These are phyloP conservation scores for Trissoscelio sp. DNA, from an alignment of 2,888 invertebrate genomes.

Conservation along the genomic window DNA sequence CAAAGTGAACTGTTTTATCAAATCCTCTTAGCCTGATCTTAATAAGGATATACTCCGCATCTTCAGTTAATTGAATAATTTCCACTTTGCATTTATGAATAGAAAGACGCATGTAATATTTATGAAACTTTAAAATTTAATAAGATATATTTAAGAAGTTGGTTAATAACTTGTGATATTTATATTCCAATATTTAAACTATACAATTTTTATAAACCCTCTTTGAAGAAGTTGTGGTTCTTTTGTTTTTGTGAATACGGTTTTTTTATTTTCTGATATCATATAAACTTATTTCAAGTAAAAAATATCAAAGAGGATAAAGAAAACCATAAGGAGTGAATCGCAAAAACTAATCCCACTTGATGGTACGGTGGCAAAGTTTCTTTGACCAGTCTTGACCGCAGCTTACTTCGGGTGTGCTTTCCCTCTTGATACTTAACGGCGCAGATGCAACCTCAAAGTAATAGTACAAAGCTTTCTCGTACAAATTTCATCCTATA, in stretches of 20 bases:
- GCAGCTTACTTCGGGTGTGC: slow-evolving; percentile 56
- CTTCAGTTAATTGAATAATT: slow-evolving; percentile 81
- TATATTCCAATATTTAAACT: background rate
- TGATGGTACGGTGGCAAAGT: slow-evolving; percentile 57
- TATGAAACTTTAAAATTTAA: slow-evolving; percentile 6
- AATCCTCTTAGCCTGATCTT: slow-evolving; percentile 80
- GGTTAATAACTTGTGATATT: slow-evolving; percentile 18
- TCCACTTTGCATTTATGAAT: slow-evolving; percentile 73
- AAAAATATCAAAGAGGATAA: slow-evolving; percentile 49
- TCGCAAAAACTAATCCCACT: slow-evolving; percentile 62
- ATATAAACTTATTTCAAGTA: slow-evolving; percentile 28
- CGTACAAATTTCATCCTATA: slow-evolving; percentile 22
- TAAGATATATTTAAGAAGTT: background rate
- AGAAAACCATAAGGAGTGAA: slow-evolving; percentile 40
- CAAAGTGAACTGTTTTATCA: slow-evolving; percentile 58
- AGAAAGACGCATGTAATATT: slow-evolving; percentile 35
- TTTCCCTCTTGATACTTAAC: slow-evolving; percentile 50
- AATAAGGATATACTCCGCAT: slow-evolving; percentile 77
- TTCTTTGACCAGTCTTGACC: slow-evolving; percentile 61
- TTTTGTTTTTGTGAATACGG: too few species aligned
- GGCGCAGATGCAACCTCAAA: slow-evolving; percentile 30
- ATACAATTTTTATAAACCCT: too few species aligned
- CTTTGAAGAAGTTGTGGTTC: too few species aligned
- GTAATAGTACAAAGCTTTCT: slow-evolving; percentile 49
- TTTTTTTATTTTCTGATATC: background rate